Evolutionary conservation across 2,888 invertebrate genomes (phyloP).

Genomic region (Ectemnius lituratus): DNA sequence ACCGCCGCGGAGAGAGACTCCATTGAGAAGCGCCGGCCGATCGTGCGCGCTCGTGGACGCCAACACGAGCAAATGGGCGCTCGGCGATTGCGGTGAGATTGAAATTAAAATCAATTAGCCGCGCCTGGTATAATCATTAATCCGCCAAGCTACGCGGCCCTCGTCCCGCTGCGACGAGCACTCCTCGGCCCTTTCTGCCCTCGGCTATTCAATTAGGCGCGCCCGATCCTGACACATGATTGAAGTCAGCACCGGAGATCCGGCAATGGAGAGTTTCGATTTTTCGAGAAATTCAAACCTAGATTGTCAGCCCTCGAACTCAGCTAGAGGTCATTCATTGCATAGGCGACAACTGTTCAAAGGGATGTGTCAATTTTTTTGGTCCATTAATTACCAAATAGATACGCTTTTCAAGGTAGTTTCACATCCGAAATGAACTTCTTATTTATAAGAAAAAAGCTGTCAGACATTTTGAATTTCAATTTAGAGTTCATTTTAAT

Average conservation of each 20-base stretch:
- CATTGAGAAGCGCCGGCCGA: neutral
- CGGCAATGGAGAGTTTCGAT: neutral
- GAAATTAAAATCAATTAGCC: slow-evolving; percentile 63
- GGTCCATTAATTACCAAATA: no score
- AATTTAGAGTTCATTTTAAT: no score
- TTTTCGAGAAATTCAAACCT: neutral
- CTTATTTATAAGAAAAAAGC: no score
- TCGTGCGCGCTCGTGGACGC: neutral
- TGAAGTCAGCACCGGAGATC: slow-evolving; percentile 29
- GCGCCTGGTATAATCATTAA: slow-evolving; percentile 56
- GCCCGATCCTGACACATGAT: slow-evolving; percentile 41
- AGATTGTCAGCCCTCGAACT: no score
- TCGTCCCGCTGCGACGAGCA: slow-evolving; percentile 34
- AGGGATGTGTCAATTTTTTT: no score
- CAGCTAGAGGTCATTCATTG: no score
- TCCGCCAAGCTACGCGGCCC: slow-evolving; percentile 44
- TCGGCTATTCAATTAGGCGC: slow-evolving; percentile 34
- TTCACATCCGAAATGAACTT: no score
- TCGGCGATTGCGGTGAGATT: slow-evolving; percentile 47
- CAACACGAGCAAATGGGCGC: neutral
- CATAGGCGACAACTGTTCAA: no score
- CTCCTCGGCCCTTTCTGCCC: slow-evolving; percentile 9
- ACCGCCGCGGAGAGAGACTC: neutral
- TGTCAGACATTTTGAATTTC: no score
- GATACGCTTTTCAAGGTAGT: no score